Percentiles rank a stretch among this genome's conserved stretches.
Conservation (phyloP, 1,140 invertebrate genomes). For the Anastrepha obliqua region DNA sequence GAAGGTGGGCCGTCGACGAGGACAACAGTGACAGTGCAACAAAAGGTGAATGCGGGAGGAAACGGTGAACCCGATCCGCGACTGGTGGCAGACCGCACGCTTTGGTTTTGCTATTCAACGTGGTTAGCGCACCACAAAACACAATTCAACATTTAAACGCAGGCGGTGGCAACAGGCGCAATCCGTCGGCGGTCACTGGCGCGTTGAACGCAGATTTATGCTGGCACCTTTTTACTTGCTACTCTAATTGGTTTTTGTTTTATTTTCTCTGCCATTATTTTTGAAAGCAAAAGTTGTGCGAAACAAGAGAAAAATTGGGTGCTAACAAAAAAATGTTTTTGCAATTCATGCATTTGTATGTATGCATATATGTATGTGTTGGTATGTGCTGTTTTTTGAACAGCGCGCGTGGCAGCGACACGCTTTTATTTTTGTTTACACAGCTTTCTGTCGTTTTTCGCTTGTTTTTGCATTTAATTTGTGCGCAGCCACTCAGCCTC, state of each 20-base stretch:
- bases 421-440: conserved; percentile 2
- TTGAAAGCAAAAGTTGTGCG: conserved; percentile 35
- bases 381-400: neutral
- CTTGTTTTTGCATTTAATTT: conserved; percentile 52
- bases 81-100: conserved; percentile 25
- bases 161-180: neutral
- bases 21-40: neutral
- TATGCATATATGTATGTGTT: conserved; percentile 1
- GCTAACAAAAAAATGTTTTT: conserved; percentile 20
- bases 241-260: conserved; percentile 13
- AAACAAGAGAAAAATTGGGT: conserved; percentile 12
- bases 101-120: neutral
- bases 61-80: conserved; percentile 20
- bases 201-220: conserved; percentile 23
- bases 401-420: neutral
- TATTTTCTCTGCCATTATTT: conserved; percentile 31
- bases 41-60: conserved; percentile 20
- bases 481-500: neutral
- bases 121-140: conserved; percentile 29
- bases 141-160: conserved; percentile 54
- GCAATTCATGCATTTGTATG: neutral
- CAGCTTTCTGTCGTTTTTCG: neutral
- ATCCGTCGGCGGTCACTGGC: neutral
- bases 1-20: neutral
- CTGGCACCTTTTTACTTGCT: conserved; percentile 29